Evolutionary conservation across 2,888 invertebrate species (phyloP), one percentile per base, ranked within the genome.

Genomic region (Andrena minutula): DNA sequence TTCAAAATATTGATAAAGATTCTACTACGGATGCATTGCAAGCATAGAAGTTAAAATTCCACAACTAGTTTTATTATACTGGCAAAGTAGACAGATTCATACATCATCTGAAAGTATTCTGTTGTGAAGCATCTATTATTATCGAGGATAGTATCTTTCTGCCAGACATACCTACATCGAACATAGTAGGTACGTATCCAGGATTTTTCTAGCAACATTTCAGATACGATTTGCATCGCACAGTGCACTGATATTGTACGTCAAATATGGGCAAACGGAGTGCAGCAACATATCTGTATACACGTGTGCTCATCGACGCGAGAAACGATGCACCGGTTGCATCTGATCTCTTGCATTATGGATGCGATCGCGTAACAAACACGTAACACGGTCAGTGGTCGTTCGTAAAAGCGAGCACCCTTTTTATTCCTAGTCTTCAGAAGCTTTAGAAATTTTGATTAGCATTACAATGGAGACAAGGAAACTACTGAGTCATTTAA

Each of bases 301-400:
- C 47, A 16, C 30, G 20, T 28, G 78, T 47, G 68, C 32, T 73
- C 61, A 32, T 30, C 61, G 68, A 63, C 51, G 73, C 73, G 66
- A 56, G 68, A 78, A 73, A 78, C 61, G 30, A 63, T 68, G 68
- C 58, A 73, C 7, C 51, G 16, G 68, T 73, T 73, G 66, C 73
- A 68, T 78, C 61, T 61, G 68, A 68, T 63, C 68, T 78, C 30
- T 7, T 78, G 68, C 78, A 78, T 78, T 78, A 78, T 73, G 73
- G 68, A 78, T 78, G 78, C 26, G 68, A 60, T 56, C 68, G 56
- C 73, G 47, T 70, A 75, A 70, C 56, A 23, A 30, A 60, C 61
- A 35, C 53, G 72, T 61, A 78, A 49, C 61, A 53, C 20, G 65
- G 32, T 35, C 64, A 53, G 28, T 56, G 23, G 53, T 56, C 32